phyloP scores from a whole-genome alignment of 1,140 invertebrate species.

The Atta colombica region DNA sequence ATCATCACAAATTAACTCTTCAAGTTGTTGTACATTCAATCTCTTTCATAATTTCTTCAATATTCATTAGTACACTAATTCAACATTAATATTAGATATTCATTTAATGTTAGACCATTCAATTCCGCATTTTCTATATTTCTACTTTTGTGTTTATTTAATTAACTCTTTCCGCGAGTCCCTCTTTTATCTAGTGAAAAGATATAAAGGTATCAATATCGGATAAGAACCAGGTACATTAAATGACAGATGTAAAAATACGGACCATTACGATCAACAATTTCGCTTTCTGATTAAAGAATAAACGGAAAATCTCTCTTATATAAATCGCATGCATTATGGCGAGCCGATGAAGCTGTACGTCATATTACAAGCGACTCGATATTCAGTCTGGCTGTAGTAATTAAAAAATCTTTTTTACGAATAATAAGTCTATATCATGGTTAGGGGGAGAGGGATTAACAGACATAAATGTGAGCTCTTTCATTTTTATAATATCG shows the following conservation, averaged over 20 bases:
- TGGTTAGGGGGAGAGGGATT: conserved; percentile 23
- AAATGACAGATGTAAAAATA: conserved; percentile 24
- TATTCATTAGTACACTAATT: too few relatives aligned
- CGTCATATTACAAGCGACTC: conserved; percentile 34
- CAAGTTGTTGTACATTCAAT: too few relatives aligned
- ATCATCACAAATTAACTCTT: too few relatives aligned
- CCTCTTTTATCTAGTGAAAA: not conserved
- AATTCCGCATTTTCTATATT: not conserved
- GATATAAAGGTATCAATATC: conserved; percentile 14
- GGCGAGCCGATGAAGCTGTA: conserved; percentile 38
- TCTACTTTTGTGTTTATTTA: conserved; percentile 15
- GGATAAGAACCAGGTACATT: conserved; percentile 15
- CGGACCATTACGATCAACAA: conserved; percentile 29
- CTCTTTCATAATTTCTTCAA: too few relatives aligned
- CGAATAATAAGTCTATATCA: conserved; percentile 39
- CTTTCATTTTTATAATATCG: conserved; percentile 36
- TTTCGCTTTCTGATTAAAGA: conserved; percentile 26
- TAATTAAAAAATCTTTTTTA: conserved; percentile 62
- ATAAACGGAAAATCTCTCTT: conserved; percentile 25
- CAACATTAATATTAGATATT: not conserved
- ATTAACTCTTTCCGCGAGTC: not conserved
- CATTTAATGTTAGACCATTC: not conserved
- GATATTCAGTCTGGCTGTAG: conserved; percentile 49
- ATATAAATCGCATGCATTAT: conserved; percentile 50
- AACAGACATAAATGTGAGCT: conserved; percentile 24